These are phyloP conservation scores for Abrostola triplasia DNA, from an alignment of 2,888 invertebrate species.

Conservation along the genomic window DNA sequence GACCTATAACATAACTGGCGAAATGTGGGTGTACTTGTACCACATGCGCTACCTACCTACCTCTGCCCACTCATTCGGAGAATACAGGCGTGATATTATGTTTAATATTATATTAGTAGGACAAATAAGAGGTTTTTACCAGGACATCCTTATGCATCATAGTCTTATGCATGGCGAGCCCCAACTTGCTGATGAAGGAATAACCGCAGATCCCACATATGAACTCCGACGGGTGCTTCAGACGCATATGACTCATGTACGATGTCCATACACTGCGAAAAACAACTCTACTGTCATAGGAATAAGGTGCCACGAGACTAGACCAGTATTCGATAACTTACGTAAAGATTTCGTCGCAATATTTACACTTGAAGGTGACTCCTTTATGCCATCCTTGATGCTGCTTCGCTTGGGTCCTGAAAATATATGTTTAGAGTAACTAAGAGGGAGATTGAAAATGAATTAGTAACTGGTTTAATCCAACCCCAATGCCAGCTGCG, in stretches of 20 bases:
- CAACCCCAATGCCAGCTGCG: too few species aligned
- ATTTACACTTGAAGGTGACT: conserved; percentile 82
- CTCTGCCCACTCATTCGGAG: too few species aligned
- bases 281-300: too few species aligned
- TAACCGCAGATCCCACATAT: conserved; percentile 83
- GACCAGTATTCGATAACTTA: conserved; percentile 64
- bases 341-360: conserved; percentile 82
- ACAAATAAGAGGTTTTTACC: conserved; percentile 16
- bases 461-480: background rate
- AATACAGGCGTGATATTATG: too few species aligned
- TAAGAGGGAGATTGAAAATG: too few species aligned
- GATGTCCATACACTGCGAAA: conserved; percentile 80
- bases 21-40: too few species aligned
- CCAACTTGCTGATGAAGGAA: conserved; percentile 82
- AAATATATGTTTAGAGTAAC: background rate
- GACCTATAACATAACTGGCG: too few species aligned
- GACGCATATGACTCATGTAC: conserved; percentile 82
- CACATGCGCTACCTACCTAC: too few species aligned
- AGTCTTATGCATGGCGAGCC: conserved; percentile 80
- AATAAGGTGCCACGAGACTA: too few species aligned
- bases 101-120: too few species aligned
- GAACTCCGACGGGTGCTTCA: conserved; percentile 83
- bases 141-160: conserved; percentile 82
- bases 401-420: conserved; percentile 83
- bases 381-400: conserved; percentile 85